phyloP scores from a whole-genome alignment of 2,113 vertebrate species.

The Bujurquina vittata region DNA sequence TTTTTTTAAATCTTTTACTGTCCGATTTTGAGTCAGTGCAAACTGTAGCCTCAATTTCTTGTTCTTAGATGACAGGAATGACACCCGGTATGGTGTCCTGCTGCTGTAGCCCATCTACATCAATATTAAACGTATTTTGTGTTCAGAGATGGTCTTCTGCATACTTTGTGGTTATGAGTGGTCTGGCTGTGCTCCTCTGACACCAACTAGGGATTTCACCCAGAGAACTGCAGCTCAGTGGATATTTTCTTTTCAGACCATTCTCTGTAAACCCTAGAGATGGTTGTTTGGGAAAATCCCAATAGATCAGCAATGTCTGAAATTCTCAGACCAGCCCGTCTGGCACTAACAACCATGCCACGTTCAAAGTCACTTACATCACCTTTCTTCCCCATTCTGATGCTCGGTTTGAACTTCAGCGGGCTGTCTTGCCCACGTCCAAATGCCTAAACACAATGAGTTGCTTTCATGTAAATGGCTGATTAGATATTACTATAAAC shows the following conservation, averaged over 20 bases:
- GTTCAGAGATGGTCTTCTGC: no score
- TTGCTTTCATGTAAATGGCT: background rate
- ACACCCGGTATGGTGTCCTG: background rate
- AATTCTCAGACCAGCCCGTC: background rate
- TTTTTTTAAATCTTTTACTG: background rate
- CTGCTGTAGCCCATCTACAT: background rate
- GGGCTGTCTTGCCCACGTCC: fast-evolving
- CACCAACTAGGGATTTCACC: no score
- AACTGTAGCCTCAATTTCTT: background rate
- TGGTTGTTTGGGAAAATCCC: background rate
- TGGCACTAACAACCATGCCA: background rate
- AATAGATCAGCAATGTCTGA: background rate
- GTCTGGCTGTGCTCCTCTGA: background rate
- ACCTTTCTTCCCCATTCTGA: background rate
- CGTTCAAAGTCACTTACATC: background rate
- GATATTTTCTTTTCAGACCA: background rate
- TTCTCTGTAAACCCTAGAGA: background rate
- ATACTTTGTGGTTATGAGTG: background rate
- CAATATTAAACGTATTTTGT: background rate
- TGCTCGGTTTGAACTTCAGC: background rate
- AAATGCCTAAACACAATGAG: background rate
- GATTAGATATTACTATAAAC: background rate
- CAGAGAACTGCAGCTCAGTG: background rate
- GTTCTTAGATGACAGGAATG: background rate
- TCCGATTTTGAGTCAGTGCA: fast-evolving